Percentiles rank a stretch among this genome's conserved stretches.
These are phyloP conservation scores for Lycorma delicatula DNA, from an alignment of 1,140 invertebrate species.

Conservation along the genomic window DNA sequence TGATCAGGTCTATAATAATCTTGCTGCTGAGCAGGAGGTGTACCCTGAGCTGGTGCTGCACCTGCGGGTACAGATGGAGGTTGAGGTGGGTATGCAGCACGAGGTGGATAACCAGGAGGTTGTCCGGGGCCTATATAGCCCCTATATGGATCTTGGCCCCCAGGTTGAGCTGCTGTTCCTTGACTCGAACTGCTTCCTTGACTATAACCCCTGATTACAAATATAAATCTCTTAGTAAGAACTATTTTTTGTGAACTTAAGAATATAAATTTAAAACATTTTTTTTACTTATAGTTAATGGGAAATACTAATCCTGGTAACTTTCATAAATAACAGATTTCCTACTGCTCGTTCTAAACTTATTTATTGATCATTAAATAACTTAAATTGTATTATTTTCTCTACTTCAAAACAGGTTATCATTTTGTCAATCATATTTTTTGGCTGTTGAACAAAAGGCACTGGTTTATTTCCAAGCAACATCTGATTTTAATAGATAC, in stretches of 20 bases:
- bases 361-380: no score
- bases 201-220: constrained; percentile 21
- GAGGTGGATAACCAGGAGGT: constrained; percentile 24
- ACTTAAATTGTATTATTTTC: no score
- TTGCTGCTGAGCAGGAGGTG: constrained; percentile 41
- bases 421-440: no score
- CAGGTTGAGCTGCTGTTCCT: constrained; percentile 21
- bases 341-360: neutral
- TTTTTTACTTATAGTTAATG: neutral
- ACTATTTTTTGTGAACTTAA: no score
- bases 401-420: no score
- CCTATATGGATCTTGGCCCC: constrained; percentile 26
- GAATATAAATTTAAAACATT: neutral
- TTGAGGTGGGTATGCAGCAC: constrained; percentile 15
- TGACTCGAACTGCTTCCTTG: constrained; percentile 23
- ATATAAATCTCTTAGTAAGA: no score
- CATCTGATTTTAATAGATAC: no score
- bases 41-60: constrained; percentile 17
- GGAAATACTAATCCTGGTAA: neutral
- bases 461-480: no score
- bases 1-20: constrained; percentile 55
- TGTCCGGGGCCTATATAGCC: constrained; percentile 22
- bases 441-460: no score
- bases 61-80: neutral
- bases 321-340: neutral